Base-by-base conservation (phyloP, 2,113 vertebrate species). In the Chaenogobius annularis region DNA sequence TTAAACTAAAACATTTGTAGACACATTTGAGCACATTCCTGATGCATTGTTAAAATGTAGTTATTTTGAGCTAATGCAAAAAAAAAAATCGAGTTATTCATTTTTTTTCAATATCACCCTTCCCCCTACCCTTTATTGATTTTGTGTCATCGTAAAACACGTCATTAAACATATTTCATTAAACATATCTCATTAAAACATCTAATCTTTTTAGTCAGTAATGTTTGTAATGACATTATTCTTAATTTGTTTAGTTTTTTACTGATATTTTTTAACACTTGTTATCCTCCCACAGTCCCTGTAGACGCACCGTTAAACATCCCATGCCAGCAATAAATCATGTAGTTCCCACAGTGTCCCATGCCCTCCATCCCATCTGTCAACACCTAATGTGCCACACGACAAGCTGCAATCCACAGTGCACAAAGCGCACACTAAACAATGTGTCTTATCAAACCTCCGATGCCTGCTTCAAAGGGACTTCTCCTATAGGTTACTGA, bases 331-430 rank as follows among this genome's bases (percentile, higher is more conserved):
- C 74, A 71, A 93, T 93, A 92, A 87, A 92, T 93, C 92, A 91
- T 79, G 78, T 73, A 71, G 82, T 89, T 73, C 86, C 83, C 73
- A 77, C 78, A 67, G 88, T 70, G 56, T 86, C 79, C 74, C 70
- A 43, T 72, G 72, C 82, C 82, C 79, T 89, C 86, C 75, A 76
- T 88, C 83, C 90, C 89, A 92, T 92, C 91, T 92, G 90, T 92
- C 92, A 93, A 83, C 73, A 87, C 79, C 88, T 90, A 90, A 90
- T 83, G 79, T 68, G 66, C 76, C 82, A 66, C 81, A 77, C 82
- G 75, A 86, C 88, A 87, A 85, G 79, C 87, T 75, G 78, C 84
- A 78, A 85, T 89, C 81, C 80, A 83, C 80, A 86, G 84, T 80
- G 81, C 83, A 86, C 79, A 71, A 80, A 68, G 72, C 79, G 72